A percentile compares a stretch with the other conserved stretches of the same genome.
phyloP scores from a whole-genome alignment of 2,888 invertebrate species.

The Erebia palarica region DNA sequence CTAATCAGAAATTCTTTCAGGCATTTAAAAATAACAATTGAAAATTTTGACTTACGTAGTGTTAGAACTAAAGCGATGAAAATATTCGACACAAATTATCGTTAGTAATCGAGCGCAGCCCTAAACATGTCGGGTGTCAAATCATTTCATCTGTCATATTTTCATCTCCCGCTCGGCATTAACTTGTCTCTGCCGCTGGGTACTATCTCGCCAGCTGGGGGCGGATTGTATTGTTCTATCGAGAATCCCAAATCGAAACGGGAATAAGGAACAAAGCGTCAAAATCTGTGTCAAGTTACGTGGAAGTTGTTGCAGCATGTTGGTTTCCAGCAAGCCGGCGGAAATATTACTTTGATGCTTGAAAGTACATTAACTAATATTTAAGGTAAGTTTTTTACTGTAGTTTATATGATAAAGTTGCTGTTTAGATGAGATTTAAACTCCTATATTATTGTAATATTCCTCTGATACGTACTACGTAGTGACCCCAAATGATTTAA shows the following conservation, averaged over 20 bases:
- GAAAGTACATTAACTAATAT: constrained; percentile 6
- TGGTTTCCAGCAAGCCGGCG: constrained; percentile 34
- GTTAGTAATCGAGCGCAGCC: neutral
- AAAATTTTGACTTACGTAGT: no score
- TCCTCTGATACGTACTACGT: neutral
- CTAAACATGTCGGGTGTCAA: neutral
- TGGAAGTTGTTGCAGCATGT: constrained; percentile 64
- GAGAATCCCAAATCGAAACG: constrained; percentile 36
- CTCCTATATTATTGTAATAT: constrained; percentile 6
- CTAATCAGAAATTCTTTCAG: no score
- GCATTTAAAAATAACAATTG: no score
- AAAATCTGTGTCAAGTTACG: constrained; percentile 64
- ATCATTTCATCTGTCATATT: constrained; percentile 20
- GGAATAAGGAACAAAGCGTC: constrained; percentile 43
- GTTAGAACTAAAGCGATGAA: no score
- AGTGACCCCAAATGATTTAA: no score
- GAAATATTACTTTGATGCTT: constrained; percentile 39
- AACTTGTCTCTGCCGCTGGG: no score
- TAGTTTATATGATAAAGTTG: neutral
- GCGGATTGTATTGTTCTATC: constrained; percentile 15
- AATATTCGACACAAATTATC: neutral
- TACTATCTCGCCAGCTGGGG: constrained; percentile 37
- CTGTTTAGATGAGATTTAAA: neutral
- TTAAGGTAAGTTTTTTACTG: constrained; percentile 32
- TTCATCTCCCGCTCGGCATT: constrained; percentile 13